phyloP scores from a whole-genome alignment of 2,113 vertebrate genomes.

The Saccopteryx leptura region DNA sequence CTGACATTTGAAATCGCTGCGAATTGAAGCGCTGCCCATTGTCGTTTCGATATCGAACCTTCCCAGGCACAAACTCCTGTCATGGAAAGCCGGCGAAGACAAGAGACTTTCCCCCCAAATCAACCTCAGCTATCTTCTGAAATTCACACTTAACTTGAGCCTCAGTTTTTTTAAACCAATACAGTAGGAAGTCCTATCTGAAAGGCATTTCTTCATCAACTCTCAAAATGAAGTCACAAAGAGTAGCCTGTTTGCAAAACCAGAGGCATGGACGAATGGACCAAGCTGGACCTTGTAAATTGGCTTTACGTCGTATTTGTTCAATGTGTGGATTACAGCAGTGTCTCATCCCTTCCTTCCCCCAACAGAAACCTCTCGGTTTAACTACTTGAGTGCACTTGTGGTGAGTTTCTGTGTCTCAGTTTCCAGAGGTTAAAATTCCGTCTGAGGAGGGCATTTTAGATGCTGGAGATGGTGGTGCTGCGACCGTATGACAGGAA shows the following conservation, averaged over 20 bases:
- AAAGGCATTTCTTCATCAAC: slow-evolving; percentile 10
- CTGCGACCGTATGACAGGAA: slow-evolving; percentile 72
- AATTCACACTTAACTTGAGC: slow-evolving; percentile 44
- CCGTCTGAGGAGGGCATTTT: slow-evolving; percentile 63
- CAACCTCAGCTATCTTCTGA: slow-evolving; percentile 24
- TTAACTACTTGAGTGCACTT: slow-evolving; percentile 57
- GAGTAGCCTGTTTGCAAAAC: slow-evolving; percentile 25
- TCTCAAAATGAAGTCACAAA: slow-evolving; percentile 3
- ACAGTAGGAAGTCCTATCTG: background rate
- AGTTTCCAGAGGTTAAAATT: slow-evolving; percentile 70
- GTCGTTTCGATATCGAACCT: slow-evolving; percentile 40
- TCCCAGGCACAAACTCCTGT: background rate
- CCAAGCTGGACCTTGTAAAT: background rate
- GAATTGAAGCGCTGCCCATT: slow-evolving; percentile 40
- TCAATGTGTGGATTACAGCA: slow-evolving; percentile 48
- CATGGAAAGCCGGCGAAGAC: background rate
- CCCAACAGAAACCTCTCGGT: slow-evolving; percentile 27
- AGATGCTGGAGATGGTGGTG: slow-evolving; percentile 32
- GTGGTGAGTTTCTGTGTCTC: slow-evolving; percentile 63
- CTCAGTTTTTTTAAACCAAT: slow-evolving; percentile 26
- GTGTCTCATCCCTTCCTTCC: slow-evolving; percentile 12
- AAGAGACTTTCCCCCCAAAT: background rate
- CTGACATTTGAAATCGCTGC: slow-evolving; percentile 63
- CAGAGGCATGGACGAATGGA: slow-evolving; percentile 2
- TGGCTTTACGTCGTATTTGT: background rate